A percentile compares a stretch with the other conserved stretches of the same genome.
Evolutionary conservation across 2,113 vertebrate species (phyloP).

Genomic region (Scomber japonicus): DNA sequence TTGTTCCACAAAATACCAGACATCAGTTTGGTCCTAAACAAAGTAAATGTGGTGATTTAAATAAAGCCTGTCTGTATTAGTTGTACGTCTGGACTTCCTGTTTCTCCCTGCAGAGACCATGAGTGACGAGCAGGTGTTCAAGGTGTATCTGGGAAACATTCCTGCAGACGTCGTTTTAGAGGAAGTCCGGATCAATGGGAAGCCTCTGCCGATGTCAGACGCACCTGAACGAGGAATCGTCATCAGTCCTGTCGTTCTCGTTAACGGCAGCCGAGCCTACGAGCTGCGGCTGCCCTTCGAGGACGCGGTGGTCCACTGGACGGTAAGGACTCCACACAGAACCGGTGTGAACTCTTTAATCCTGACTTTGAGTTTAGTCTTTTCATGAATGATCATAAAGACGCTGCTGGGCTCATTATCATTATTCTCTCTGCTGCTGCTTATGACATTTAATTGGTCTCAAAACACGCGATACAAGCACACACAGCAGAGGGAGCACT

Average conservation of each 20-base stretch:
- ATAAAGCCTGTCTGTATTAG: too few relatives aligned
- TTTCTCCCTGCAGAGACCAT: constrained; percentile 54
- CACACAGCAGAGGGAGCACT: too few relatives aligned
- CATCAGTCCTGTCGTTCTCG: constrained; percentile 33
- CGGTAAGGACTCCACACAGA: constrained; percentile 44
- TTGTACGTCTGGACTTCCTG: not conserved
- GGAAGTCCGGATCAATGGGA: constrained; percentile 57
- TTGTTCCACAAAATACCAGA: too few relatives aligned
- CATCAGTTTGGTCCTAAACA: too few relatives aligned
- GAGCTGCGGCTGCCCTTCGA: constrained; percentile 61
- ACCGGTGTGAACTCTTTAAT: not conserved
- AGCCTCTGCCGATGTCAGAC: constrained; percentile 18
- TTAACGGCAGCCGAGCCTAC: constrained; percentile 56
- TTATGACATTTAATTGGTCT: too few relatives aligned
- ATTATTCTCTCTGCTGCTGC: too few relatives aligned
- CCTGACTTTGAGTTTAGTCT: not conserved
- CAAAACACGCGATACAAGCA: too few relatives aligned
- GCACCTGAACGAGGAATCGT: not conserved
- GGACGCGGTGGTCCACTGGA: constrained; percentile 13
- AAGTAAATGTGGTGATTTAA: not conserved
- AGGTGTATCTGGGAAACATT: constrained; percentile 70
- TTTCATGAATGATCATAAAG: not conserved
- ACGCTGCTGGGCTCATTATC: too few relatives aligned
- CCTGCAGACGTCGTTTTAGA: constrained; percentile 66
- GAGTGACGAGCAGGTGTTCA: constrained; percentile 42